Evolutionary conservation across 2,888 invertebrate genomes (phyloP), one percentile per base, ranked within the genome.

Genomic region (Dasysyrphus albostriatus): DNA sequence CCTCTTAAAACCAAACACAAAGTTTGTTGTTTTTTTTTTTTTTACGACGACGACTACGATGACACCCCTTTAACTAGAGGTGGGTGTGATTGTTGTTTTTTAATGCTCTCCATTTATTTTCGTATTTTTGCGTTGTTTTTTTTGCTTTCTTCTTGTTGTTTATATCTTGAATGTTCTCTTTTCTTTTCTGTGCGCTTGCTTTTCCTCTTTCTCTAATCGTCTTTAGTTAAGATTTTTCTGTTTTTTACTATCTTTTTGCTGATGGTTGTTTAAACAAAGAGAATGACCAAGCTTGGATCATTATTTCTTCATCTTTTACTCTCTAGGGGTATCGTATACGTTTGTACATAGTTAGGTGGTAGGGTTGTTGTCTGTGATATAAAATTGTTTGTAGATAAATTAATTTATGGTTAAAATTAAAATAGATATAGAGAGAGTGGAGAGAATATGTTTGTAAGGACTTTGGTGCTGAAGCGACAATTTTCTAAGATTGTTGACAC

Each of bases 1-100:
- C 81, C 85, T 85, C 85, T 85, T 85, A 85, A 85, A 85, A 82
- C 81, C 81, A 85, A 85, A 81, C 85, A 85, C 77, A 85, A 82
- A 77, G 73, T 85, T 85, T 83, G 44, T 84, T 80, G 69, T 16
- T 61, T 61, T 24, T 61, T 42, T 37, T 37, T 59, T 9, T 24
- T 19, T 19, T 9, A 16, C 44, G 24, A 24, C 24, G 39, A 59
- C 7, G 37, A 44, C 24, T 29, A 44, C 7, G 29, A 63, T 5
- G 74, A 72, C 77, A 88, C 76, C 88, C 84, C 80, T 84, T 88
- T 88, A 70, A 76, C 76, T 34, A 67, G 47, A 51, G 63, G 24
- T 54, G 49, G 49, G 42, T 63, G n/a, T 49, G 63, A 42, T 75
- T 78, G 29, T 82, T 67, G 39, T 81, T 81, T 69, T 69, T 56